phyloP scores from a whole-genome alignment of 37 sponge, comb jelly and placozoan species.

The Crambe crambe region DNA sequence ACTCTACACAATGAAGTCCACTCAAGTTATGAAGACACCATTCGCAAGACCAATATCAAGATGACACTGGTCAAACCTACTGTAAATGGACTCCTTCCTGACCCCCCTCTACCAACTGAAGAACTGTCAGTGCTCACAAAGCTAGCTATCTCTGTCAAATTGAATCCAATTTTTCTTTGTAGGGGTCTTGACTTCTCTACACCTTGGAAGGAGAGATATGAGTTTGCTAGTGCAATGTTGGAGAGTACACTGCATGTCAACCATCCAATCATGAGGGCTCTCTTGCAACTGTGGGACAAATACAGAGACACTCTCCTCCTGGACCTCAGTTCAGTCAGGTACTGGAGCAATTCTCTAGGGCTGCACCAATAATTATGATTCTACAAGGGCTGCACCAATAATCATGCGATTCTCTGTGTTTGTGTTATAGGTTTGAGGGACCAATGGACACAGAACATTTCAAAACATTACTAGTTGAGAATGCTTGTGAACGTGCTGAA shows the following conservation, averaged over 20 bases:
- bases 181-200: slow-evolving; percentile 95
- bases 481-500: slow-evolving; percentile 79
- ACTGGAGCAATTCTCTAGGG: not conserved
- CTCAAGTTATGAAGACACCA: slow-evolving; percentile 63
- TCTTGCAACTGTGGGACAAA: slow-evolving; percentile 81
- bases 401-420: too few species aligned
- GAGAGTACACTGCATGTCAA: slow-evolving; percentile 54
- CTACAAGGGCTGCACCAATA: not conserved
- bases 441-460: slow-evolving; percentile 84
- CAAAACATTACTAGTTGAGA: slow-evolving; percentile 68
- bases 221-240: slow-evolving; percentile 51
- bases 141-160: not conserved
- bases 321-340: slow-evolving; percentile 73
- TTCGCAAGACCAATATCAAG: slow-evolving; percentile 61
- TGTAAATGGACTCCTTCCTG: slow-evolving; percentile 68
- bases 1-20: slow-evolving; percentile 49
- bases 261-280: slow-evolving; percentile 80
- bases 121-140: slow-evolving; percentile 44
- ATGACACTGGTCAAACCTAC: slow-evolving; percentile 77
- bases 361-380: not conserved
- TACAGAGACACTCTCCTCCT: slow-evolving; percentile 52
- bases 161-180: not conserved
- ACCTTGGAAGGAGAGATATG: slow-evolving; percentile 83
- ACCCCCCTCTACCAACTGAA: slow-evolving; percentile 52
- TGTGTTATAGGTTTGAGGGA: slow-evolving; percentile 68